These are phyloP conservation scores for Phortica magna DNA, from an alignment of 2,888 invertebrate genomes.

Conservation along the genomic window DNA sequence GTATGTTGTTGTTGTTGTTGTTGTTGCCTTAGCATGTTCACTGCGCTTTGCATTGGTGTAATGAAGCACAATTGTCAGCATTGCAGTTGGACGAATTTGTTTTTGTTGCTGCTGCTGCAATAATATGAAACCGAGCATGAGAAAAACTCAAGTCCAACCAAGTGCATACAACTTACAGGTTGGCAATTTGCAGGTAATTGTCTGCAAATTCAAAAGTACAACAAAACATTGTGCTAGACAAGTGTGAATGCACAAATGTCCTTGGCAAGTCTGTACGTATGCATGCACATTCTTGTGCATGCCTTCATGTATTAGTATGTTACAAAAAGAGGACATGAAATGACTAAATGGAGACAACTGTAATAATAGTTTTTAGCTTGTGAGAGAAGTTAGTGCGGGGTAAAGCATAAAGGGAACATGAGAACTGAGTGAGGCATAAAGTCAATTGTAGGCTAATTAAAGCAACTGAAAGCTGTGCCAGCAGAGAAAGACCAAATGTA, in stretches of 20 bases:
- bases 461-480: too few relatives aligned
- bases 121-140: not conserved
- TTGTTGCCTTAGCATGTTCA: not conserved
- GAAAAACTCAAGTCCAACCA: conserved; percentile 10
- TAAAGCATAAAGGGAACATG: not conserved
- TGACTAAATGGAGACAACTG: conserved; percentile 12
- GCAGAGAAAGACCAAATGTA: too few relatives aligned
- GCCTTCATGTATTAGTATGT: too few relatives aligned
- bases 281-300: too few relatives aligned
- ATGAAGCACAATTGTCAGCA: conserved; percentile 30
- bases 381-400: not conserved
- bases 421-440: not conserved
- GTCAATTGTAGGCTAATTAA: not conserved
- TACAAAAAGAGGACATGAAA: not conserved
- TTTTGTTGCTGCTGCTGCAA: not conserved
- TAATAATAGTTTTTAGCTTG: conserved; percentile 8
- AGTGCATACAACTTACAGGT: conserved; percentile 12
- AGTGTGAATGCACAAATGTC: not conserved
- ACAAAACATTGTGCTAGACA: not conserved
- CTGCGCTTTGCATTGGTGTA: conserved; percentile 21
- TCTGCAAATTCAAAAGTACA: conserved; percentile 11
- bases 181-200: conserved; percentile 25
- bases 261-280: not conserved
- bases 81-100: not conserved
- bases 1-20: not conserved